Evolutionary conservation across 2,113 vertebrate species (phyloP), one percentile per base, ranked within the genome.

Genomic region (Gavialis gangeticus): DNA sequence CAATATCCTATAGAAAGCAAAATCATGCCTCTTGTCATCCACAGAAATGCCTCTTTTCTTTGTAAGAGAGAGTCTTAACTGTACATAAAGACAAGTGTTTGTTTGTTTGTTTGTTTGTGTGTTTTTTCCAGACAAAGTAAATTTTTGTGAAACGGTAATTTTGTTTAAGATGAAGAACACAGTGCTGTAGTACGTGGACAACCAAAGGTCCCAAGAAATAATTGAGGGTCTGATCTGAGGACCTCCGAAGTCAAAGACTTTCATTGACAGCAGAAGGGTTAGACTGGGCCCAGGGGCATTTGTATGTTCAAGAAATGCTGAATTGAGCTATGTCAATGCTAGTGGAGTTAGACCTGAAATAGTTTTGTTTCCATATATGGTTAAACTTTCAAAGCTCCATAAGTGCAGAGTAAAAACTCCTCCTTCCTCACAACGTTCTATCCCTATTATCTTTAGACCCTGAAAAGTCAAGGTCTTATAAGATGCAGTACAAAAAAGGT

Each of bases 191-290:
- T 67, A 28, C 21, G 19, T 56, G 64, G 16, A 18, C 62, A 87
- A 6, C 75, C 28, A 2, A 28, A 7, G 3, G 0, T 73, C 63
- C 17, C 2, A 16, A 28, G 37, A 37, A 80, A 10, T 76, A 60
- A 56, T 62, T 4, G 0, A 3, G 79, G 58, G 27, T 15, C 0
- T 5, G 69, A 81, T 8, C 2, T 46, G 55, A 60, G 9, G 7
- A 9, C 77, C 22, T 62, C 3, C 75, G 46, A 58, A 64, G 59
- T 84, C 59, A 58, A 89, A 71, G 62, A 63, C 46, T 91, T 2
- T 55, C 0, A 0, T 89, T 80, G 25, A 27, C 14, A 19, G 67
- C 71, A 69, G 69, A 75, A 71, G 46, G 84, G 18, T 10, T 63
- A 18, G 63, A 64, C 75, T 63, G 24, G 1, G 4, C n/a, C n/a